A percentile compares a stretch with the other conserved stretches of the same genome.
Conservation (phyloP, 1,140 invertebrate species). For the Belonocnema kinseyi region DNA sequence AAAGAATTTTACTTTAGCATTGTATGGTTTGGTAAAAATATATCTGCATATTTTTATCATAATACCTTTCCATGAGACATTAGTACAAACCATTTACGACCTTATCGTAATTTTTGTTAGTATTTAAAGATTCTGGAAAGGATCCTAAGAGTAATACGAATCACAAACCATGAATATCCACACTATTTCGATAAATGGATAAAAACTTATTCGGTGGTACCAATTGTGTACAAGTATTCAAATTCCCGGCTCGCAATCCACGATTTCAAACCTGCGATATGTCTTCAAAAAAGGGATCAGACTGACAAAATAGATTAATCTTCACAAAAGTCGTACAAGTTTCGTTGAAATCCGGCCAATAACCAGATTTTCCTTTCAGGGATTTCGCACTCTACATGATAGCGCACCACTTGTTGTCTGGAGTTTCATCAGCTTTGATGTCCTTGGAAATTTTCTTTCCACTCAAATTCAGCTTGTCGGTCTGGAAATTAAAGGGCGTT, state of each 20-base stretch:
- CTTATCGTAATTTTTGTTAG: neutral
- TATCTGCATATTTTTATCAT: neutral
- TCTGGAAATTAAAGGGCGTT: constrained; percentile 59
- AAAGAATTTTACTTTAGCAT: neutral
- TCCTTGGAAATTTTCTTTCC: constrained; percentile 35
- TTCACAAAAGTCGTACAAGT: constrained; percentile 29
- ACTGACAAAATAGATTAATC: neutral
- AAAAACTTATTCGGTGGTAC: neutral
- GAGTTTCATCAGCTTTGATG: constrained; percentile 38
- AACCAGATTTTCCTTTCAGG: neutral
- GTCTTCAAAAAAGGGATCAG: neutral
- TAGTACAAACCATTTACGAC: neutral
- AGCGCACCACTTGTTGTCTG: constrained; percentile 61
- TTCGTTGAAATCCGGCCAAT: neutral
- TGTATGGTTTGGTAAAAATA: neutral
- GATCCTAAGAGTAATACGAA: neutral
- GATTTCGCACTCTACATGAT: constrained; percentile 59
- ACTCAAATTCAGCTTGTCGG: constrained; percentile 50
- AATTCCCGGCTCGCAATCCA: neutral
- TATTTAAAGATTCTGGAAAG: neutral
- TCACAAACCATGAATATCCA: neutral
- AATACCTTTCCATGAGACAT: neutral
- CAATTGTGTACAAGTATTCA: neutral
- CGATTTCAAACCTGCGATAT: neutral
- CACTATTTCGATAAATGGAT: neutral